Base-by-base conservation (phyloP, 2,888 invertebrate genomes). In the Lobophora halterata region DNA sequence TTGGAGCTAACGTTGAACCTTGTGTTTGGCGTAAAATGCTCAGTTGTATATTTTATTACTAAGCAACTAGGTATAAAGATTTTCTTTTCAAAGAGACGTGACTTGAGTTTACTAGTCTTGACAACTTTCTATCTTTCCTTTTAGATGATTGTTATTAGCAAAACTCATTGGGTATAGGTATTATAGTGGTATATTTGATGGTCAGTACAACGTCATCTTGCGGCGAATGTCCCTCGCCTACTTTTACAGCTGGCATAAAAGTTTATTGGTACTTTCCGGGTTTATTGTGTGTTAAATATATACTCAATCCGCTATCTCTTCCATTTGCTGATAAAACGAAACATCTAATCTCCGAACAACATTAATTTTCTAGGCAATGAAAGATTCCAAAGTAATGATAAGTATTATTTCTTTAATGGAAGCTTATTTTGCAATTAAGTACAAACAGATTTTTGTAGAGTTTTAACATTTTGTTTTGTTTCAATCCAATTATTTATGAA, bases 241-340 rank as follows among this genome's bases (percentile, higher is more conserved):
- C 63, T 65, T 69, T 70, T 70, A 71, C 54, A 53, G 56, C 52
- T 31, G 44, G 53, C 65, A 64, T 71, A 70, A 71, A 70, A 65
- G 46, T 71, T 71, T 71, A 69, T 70, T 56, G 65, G 51, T 56
- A 46, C 61, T 68, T 58, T 52, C 49, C 44, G 49, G 55, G 49
- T 71, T 71, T 66, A 71, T 64, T 71, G 67, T 64, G 61, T 65
- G 64, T 64, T 59, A 61, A 65, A 61, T 64, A 59, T 68, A 67
- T 58, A 61, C 47, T 55, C 53, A 63, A 63, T 65, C 44, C 23
- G 49, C 51, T 63, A 64, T 60, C 53, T 55, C 54, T 60, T 55
- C 50, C 46, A 67, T 65, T 67, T 56, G 45, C 52, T 53, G 55
- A 55, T 61, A 67, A 62, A 55, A 31, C 25, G 43, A 46, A 46